A percentile compares a stretch with the other conserved stretches of the same genome.
These are phyloP conservation scores for Drosophila lacertosa DNA, from an alignment of 1,140 invertebrate species.

Conservation along the genomic window DNA sequence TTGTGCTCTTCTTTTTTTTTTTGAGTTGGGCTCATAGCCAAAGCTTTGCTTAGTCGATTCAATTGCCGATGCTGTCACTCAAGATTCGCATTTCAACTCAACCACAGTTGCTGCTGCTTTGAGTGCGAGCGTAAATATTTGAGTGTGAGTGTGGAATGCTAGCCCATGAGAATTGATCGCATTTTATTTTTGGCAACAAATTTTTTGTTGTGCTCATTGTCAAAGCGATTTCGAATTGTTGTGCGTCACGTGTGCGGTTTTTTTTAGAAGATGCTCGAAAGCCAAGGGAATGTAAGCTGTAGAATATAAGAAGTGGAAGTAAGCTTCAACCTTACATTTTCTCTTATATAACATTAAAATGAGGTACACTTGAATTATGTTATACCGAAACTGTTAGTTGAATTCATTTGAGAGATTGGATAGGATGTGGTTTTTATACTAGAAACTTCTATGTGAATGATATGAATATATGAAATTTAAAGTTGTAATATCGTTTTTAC, in stretches of 20 bases:
- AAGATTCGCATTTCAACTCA: background rate
- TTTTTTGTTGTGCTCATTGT: background rate
- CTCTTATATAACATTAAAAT: too few relatives aligned
- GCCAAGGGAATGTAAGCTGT: too few relatives aligned
- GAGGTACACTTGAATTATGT: too few relatives aligned
- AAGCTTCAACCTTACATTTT: too few relatives aligned
- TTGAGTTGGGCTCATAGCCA: background rate
- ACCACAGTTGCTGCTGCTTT: background rate
- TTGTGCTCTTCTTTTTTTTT: background rate
- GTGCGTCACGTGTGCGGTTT: background rate
- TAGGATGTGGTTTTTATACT: too few relatives aligned
- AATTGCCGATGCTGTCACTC: constrained; percentile 6
- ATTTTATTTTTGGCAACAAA: constrained; percentile 2
- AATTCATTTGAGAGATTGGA: too few relatives aligned
- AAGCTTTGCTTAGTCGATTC: constrained; percentile 1
- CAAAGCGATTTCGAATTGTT: background rate
- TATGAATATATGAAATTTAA: too few relatives aligned
- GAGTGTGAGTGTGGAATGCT: background rate
- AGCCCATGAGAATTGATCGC: background rate
- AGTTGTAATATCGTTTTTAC: too few relatives aligned
- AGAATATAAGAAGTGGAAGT: too few relatives aligned
- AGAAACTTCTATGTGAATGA: too few relatives aligned
- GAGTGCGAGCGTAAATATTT: background rate
- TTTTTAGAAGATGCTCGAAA: constrained; percentile 4
- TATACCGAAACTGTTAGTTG: too few relatives aligned